Percentiles rank a stretch among this genome's conserved stretches.
Evolutionary conservation across 2,113 vertebrate genomes (phyloP).

Genomic region (Baryphthengus martii): DNA sequence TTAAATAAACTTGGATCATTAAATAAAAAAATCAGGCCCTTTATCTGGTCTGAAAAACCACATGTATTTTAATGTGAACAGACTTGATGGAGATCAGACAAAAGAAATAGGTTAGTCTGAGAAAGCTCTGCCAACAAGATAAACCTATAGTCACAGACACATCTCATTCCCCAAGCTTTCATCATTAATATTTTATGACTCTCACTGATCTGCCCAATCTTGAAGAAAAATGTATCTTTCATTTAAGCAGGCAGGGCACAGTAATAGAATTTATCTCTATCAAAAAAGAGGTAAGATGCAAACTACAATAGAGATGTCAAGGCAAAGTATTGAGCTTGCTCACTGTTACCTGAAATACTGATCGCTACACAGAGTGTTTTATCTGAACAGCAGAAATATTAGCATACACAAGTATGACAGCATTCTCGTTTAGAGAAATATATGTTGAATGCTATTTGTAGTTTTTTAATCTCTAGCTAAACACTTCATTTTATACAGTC

Average conservation of each 20-base stretch:
- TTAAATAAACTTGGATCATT: slow-evolving; percentile 7
- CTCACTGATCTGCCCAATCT: slow-evolving; percentile 64
- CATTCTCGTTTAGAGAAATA: neutral
- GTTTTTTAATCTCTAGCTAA: neutral
- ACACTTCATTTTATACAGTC: neutral
- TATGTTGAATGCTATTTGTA: neutral
- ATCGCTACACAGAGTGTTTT: neutral
- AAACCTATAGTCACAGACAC: slow-evolving; percentile 60
- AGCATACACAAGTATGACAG: neutral
- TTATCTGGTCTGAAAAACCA: neutral
- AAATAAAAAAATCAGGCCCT: slow-evolving; percentile 3
- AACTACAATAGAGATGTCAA: slow-evolving; percentile 1
- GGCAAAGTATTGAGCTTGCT: slow-evolving; percentile 23
- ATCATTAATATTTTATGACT: slow-evolving; percentile 84
- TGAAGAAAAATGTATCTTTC: slow-evolving; percentile 79
- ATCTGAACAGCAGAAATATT: neutral
- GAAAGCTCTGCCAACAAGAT: slow-evolving; percentile 33
- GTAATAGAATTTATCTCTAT: slow-evolving; percentile 57
- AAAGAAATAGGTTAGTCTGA: slow-evolving; percentile 30
- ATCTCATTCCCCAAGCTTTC: slow-evolving; percentile 71
- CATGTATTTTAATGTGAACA: slow-evolving; percentile 31
- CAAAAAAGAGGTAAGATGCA: slow-evolving; percentile 35
- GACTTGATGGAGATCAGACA: slow-evolving; percentile 14
- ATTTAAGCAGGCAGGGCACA: slow-evolving; percentile 67
- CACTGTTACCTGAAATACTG: neutral